A percentile compares a stretch with the other conserved stretches of the same genome.
These are phyloP conservation scores for Naja naja DNA, from an alignment of 2,113 vertebrate genomes.

Conservation along the genomic window DNA sequence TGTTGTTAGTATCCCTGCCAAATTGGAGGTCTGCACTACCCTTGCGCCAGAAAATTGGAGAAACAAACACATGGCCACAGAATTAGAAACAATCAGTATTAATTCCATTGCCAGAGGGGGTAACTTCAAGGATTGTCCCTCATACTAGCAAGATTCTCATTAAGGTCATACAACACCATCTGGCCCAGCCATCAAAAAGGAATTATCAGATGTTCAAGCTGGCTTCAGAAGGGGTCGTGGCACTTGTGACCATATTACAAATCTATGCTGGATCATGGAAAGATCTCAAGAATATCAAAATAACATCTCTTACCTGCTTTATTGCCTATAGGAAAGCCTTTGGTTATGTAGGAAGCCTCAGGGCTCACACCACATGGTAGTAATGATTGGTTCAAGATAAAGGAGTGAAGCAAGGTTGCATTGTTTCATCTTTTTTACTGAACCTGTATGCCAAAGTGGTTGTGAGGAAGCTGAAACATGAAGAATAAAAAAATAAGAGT, in stretches of 20 bases:
- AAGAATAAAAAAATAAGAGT: not conserved
- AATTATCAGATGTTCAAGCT: not conserved
- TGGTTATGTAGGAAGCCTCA: not conserved
- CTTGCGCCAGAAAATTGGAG: not conserved
- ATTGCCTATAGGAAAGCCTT: not conserved
- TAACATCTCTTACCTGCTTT: not conserved
- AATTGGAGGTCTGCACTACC: not conserved
- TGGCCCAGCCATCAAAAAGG: not conserved
- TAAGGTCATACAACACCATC: not conserved
- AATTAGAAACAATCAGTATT: not conserved
- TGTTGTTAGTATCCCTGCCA: not conserved
- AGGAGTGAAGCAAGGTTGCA: not conserved
- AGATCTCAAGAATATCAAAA: not conserved
- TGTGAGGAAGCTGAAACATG: not conserved
- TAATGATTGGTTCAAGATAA: not conserved
- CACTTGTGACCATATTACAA: not conserved
- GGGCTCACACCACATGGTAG: not conserved
- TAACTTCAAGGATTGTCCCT: not conserved
- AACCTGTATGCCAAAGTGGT: not conserved
- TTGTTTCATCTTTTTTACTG: not conserved
- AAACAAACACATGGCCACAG: not conserved
- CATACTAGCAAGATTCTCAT: not conserved
- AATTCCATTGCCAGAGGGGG: not conserved
- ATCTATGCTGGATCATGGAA: not conserved
- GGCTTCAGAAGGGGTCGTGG: not conserved